A percentile compares a stretch with the other conserved stretches of the same genome.
Evolutionary conservation across 2,113 vertebrate species (phyloP).

Genomic region (Uria lomvia): DNA sequence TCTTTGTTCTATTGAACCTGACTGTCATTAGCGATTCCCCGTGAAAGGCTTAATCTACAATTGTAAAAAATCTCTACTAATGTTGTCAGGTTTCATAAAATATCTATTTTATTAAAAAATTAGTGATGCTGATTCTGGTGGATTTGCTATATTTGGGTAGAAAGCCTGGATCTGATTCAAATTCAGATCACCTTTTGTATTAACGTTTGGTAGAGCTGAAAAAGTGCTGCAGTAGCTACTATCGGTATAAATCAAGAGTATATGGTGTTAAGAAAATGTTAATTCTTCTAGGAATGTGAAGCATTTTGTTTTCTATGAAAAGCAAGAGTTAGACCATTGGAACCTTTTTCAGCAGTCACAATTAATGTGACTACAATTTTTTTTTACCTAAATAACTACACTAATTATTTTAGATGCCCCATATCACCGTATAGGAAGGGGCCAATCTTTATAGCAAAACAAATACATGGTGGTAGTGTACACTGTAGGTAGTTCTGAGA

Average conservation of each 20-base stretch:
- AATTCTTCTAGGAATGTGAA: not conserved
- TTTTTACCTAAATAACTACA: not conserved
- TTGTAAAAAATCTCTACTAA: constrained; percentile 48
- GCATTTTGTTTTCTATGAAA: not conserved
- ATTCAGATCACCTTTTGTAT: constrained; percentile 4
- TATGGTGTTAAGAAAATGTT: not conserved
- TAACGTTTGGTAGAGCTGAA: not conserved
- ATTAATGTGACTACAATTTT: not conserved
- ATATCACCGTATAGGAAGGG: not conserved
- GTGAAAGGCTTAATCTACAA: constrained; percentile 42
- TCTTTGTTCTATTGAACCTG: constrained; percentile 62
- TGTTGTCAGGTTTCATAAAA: constrained; percentile 68
- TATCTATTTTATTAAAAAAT: constrained; percentile 63
- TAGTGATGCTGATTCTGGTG: constrained; percentile 3
- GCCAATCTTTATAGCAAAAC: not conserved
- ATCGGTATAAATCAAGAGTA: not conserved
- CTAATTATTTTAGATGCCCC: not conserved
- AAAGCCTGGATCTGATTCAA: not conserved
- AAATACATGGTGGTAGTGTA: not conserved
- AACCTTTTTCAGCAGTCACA: not conserved
- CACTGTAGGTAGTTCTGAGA: not conserved
- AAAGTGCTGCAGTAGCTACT: not conserved
- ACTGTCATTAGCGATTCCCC: constrained; percentile 62
- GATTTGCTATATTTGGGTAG: not conserved
- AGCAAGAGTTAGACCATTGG: not conserved